These are phyloP conservation scores for Cheilinus undulatus DNA, from an alignment of 2,113 vertebrate species.

Conservation along the genomic window DNA sequence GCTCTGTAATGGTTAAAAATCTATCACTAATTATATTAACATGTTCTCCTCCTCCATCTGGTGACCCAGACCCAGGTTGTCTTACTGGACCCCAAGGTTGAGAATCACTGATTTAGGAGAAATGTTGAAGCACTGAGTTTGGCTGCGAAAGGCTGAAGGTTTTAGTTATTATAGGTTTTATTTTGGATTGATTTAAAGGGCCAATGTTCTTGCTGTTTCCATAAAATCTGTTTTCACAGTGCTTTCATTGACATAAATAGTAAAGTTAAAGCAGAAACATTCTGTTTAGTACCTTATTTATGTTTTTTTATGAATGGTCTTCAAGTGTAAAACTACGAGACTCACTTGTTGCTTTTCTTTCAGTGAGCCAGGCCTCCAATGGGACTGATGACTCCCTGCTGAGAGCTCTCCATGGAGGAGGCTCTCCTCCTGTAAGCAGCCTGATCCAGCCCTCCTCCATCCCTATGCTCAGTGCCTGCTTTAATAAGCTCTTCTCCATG, in stretches of 20 bases:
- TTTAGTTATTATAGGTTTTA: too few species aligned
- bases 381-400: slow-evolving; percentile 96
- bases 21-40: too few species aligned
- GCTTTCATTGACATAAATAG: background rate
- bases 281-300: background rate
- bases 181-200: too few species aligned
- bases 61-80: too few species aligned
- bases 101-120: too few species aligned
- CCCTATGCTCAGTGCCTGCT: slow-evolving; percentile 96
- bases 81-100: too few species aligned
- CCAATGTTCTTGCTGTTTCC: too few species aligned
- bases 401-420: slow-evolving; percentile 88
- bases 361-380: slow-evolving; percentile 92
- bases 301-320: background rate
- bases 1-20: too few species aligned
- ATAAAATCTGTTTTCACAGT: too few species aligned
- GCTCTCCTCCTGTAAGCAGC: slow-evolving; percentile 84
- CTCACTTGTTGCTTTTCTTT: background rate
- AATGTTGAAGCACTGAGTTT: too few species aligned
- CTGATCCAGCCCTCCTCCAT: slow-evolving; percentile 93
- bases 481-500: slow-evolving; percentile 99
- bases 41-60: too few species aligned
- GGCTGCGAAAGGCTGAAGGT: too few species aligned
- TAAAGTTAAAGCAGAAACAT: background rate
- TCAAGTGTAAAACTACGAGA: background rate